Conservation (phyloP, 92 coral and sea anemone genomes). For the Parazoanthus atlanticus region DNA sequence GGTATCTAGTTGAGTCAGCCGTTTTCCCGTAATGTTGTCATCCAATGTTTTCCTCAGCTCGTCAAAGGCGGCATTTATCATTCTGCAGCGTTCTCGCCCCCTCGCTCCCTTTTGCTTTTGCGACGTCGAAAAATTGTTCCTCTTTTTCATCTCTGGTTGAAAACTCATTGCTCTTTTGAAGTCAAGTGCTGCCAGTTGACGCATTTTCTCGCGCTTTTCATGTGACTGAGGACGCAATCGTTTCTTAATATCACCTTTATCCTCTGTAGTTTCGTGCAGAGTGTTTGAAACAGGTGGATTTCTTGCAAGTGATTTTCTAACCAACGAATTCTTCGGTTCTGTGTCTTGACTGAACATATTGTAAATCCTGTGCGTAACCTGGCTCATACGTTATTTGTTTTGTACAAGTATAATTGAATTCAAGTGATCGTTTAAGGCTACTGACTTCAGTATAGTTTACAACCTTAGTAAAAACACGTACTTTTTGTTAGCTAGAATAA, state of each 20-base stretch:
- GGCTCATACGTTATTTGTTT: too few species aligned
- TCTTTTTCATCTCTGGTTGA: background rate
- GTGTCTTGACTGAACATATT: too few species aligned
- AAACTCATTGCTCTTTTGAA: background rate
- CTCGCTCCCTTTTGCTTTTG: background rate
- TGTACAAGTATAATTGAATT: too few species aligned
- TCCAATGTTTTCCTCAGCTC: background rate
- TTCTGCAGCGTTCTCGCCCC: background rate
- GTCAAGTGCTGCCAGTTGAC: background rate
- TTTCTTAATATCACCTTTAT: background rate
- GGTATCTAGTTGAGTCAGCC: background rate
- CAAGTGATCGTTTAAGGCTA: too few species aligned
- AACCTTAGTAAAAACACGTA: too few species aligned
- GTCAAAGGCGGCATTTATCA: background rate
- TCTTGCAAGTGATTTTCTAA: too few species aligned
- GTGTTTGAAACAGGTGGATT: background rate
- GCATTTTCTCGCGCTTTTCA: constrained; percentile 18
- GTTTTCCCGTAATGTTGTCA: background rate
- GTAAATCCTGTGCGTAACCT: too few species aligned
- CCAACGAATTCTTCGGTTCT: too few species aligned
- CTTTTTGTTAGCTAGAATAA: too few species aligned
- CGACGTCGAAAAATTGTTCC: background rate
- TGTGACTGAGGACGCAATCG: background rate
- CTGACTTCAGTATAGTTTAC: too few species aligned
- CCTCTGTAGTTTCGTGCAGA: background rate